Base-by-base conservation (phyloP, 2,113 vertebrate species). In the Alethe diademata region DNA sequence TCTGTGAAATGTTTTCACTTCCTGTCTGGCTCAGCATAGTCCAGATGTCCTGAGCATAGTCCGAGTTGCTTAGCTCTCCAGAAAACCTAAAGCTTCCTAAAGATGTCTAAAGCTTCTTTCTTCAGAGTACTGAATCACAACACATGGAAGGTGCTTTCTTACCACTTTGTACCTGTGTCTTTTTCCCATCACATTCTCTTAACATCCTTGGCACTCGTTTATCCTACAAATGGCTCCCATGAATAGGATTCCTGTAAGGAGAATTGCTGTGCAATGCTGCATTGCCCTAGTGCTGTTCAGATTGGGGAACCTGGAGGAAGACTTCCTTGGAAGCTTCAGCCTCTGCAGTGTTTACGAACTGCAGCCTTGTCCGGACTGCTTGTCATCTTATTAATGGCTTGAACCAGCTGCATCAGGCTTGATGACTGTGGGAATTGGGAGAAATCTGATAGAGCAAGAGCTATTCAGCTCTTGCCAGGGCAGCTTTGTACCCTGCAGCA, bases 1-100 rank as follows among this genome's bases (percentile, higher is more conserved):
- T 89, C 43, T 72, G 70, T 81, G 86, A 95, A 87, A 72, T 35
- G 78, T 73, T 93, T 90, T 91, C 43, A 25, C 78, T 87, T 96
- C 92, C 81, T 91, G 70, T 76, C 78, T 66, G 4, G 57, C 62
- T 71, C 1, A 0, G 83, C 1, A 0, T 48, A 74, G 78, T 90
- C 58, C 87, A 86, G 42, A 84, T 93, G 93, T 86, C 64, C 42
- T 3, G 8, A 40, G 79, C 47, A 12, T 24, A 79, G 90, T 71
- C 67, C 3, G 24, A 64, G 35, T 56, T 76, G 56, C 36, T 74
- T 18, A 42, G 48, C 31, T 80, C 15, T 62, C 50, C n/a, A 56
- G 66, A 67, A 73, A 38, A 88, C n/a, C 53, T 69, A 29, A 79
- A 84, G 81, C 19, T 72, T 60, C 28, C 57, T 85, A 19, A 47